These are phyloP conservation scores for Rostratula benghalensis DNA, from an alignment of 2,113 vertebrate species.

Conservation along the genomic window DNA sequence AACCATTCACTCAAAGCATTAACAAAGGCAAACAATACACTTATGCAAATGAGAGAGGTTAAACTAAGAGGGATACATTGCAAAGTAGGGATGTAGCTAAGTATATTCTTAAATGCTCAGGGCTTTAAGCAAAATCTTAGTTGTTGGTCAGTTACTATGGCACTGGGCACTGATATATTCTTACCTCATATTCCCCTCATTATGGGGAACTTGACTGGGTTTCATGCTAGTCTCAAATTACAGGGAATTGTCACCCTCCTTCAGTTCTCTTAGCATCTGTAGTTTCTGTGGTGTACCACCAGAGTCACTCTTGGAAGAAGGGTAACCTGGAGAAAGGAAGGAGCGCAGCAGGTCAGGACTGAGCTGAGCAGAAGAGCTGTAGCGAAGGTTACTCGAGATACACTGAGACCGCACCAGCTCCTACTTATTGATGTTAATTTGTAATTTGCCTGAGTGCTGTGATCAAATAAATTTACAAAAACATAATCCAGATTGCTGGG, in stretches of 20 bases:
- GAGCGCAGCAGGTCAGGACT: rapidly evolving
- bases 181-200: neutral
- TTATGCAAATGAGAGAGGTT: neutral
- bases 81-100: neutral
- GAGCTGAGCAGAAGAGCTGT: neutral
- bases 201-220: neutral
- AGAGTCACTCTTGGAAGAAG: neutral
- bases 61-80: neutral
- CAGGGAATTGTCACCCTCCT: neutral
- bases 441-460: neutral
- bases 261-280: neutral
- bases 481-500: conserved; percentile 56
- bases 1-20: neutral
- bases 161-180: neutral
- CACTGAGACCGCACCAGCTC: neutral
- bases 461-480: conserved; percentile 56
- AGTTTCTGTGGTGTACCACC: neutral
- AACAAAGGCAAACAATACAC: neutral
- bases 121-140: neutral
- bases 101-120: neutral
- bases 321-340: neutral
- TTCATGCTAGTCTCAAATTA: neutral
- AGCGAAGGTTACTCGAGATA: neutral
- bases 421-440: conserved; percentile 6
- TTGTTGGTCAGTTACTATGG: neutral